Evolutionary conservation across 2,888 invertebrate genomes (phyloP).

Genomic region (Fragum sueziense): DNA sequence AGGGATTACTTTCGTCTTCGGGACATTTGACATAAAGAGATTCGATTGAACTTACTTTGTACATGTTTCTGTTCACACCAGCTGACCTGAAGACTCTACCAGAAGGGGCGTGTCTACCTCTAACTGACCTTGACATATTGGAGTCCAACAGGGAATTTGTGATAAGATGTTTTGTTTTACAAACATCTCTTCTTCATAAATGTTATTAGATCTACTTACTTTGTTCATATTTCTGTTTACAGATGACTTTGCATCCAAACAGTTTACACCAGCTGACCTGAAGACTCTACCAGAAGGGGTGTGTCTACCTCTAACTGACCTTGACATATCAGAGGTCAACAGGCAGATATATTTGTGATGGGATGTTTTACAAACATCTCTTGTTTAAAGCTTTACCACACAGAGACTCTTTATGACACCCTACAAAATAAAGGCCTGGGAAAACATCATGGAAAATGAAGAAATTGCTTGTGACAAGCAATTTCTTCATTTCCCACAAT

Average conservation of each 20-base stretch:
- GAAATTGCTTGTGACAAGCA: neutral
- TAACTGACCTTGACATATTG: constrained; percentile 79
- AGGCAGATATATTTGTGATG: neutral
- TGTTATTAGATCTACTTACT: too few species aligned
- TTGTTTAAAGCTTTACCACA: neutral
- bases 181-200: too few species aligned
- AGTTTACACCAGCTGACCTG: constrained; percentile 58
- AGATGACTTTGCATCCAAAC: constrained; percentile 66
- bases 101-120: constrained; percentile 76
- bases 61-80: constrained; percentile 64
- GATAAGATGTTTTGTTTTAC: too few species aligned
- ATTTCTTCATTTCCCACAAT: neutral
- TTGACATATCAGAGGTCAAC: neutral
- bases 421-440: too few species aligned
- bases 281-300: constrained; percentile 46
- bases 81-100: constrained; percentile 33
- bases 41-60: too few species aligned
- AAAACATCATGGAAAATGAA: constrained; percentile 4
- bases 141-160: constrained; percentile 74
- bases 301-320: neutral
- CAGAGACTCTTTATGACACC: neutral
- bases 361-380: neutral
- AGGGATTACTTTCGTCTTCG: too few species aligned
- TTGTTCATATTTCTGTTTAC: constrained; percentile 53
- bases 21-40: too few species aligned